phyloP scores from a whole-genome alignment of 2,888 invertebrate genomes.

The Melitaea athalia region DNA sequence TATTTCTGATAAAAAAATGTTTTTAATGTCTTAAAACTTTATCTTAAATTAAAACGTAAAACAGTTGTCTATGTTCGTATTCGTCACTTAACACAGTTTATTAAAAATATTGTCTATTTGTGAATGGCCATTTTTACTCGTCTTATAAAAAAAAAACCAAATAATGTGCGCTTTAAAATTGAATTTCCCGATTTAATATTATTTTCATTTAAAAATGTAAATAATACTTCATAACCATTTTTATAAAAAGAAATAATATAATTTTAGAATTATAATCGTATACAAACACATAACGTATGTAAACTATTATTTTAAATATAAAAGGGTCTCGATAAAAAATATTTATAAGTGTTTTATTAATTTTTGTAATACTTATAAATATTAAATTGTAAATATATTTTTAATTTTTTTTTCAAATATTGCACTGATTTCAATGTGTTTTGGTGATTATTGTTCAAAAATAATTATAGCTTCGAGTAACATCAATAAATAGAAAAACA shows the following conservation, averaged over 20 bases:
- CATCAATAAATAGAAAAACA: too few relatives aligned
- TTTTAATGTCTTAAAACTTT: too few relatives aligned
- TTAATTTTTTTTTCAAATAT: background rate
- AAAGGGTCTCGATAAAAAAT: background rate
- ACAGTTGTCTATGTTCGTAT: too few relatives aligned
- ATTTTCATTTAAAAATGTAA: background rate
- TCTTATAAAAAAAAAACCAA: background rate
- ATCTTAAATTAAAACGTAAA: too few relatives aligned
- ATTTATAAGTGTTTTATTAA: background rate
- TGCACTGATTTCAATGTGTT: background rate
- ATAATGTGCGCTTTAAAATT: background rate
- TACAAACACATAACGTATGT: background rate
- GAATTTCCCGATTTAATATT: background rate
- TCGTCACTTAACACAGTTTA: too few relatives aligned
- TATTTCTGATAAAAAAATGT: too few relatives aligned
- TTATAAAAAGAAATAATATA: background rate
- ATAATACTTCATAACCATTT: background rate
- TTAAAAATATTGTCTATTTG: too few relatives aligned
- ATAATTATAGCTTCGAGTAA: too few relatives aligned
- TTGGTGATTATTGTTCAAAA: too few relatives aligned
- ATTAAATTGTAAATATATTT: background rate
- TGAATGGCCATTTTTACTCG: background rate
- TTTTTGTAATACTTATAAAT: background rate
- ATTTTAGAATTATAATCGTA: constrained; percentile 5
- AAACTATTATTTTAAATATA: background rate